Evolutionary conservation across 2,113 vertebrate species (phyloP).

Genomic region (Thryonomys swinderianus): DNA sequence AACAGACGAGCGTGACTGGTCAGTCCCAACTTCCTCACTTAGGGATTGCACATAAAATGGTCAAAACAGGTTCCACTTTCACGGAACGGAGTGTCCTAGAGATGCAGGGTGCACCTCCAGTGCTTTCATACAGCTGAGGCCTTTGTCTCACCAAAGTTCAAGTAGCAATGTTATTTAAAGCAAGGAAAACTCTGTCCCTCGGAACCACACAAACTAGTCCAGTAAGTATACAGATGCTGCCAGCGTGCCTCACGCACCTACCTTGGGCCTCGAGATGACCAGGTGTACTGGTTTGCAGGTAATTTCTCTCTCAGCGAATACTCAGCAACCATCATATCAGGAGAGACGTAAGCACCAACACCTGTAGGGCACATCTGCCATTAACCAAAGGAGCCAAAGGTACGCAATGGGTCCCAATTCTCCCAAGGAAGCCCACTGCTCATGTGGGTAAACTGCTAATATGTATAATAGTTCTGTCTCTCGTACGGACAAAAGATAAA

Average conservation of each 20-base stretch:
- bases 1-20: background rate
- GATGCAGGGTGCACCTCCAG: background rate
- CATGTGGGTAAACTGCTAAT: background rate
- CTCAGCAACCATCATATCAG: conserved; percentile 99
- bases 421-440: background rate
- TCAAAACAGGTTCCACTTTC: conserved; percentile 19
- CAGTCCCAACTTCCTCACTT: conserved; percentile 4
- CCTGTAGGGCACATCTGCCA: conserved; percentile 84
- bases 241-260: conserved; percentile 61
- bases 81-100: background rate
- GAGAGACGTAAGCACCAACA: conserved; percentile 98
- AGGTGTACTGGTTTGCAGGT: conserved; percentile 98
- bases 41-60: background rate
- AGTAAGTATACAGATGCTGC: background rate
- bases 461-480: background rate
- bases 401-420: background rate
- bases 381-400: conserved; percentile 4
- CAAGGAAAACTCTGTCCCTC: background rate
- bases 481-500: background rate
- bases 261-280: conserved; percentile 98
- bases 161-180: background rate
- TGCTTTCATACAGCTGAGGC: background rate
- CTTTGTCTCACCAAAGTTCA: background rate
- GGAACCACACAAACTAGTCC: background rate
- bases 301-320: conserved; percentile 98